Evolutionary conservation across 2,888 invertebrate species (phyloP).

Genomic region (Patella ulyssiponensis): DNA sequence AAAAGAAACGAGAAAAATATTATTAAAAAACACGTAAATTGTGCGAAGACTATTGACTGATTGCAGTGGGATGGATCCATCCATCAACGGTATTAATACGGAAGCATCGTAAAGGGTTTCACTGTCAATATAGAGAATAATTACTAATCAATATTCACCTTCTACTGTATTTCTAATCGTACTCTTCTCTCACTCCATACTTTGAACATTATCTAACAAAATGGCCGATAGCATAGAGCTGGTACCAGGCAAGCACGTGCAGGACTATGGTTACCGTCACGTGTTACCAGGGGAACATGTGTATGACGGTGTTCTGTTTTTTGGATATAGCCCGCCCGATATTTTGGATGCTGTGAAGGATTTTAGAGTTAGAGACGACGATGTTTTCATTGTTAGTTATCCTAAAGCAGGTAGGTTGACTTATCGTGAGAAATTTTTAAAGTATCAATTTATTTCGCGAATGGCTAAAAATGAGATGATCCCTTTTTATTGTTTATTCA

Average conservation of each 20-base stretch:
- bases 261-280: constrained; percentile 30
- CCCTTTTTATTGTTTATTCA: too few relatives aligned
- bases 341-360: constrained; percentile 72
- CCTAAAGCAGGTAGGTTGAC: constrained; percentile 84
- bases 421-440: neutral
- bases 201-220: neutral
- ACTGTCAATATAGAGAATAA: too few relatives aligned
- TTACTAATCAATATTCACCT: too few relatives aligned
- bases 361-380: constrained; percentile 81
- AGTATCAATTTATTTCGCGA: neutral
- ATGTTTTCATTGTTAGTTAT: constrained; percentile 90
- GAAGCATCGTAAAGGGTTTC: too few relatives aligned
- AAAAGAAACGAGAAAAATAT: too few relatives aligned
- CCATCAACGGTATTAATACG: too few relatives aligned
- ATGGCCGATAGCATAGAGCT: neutral
- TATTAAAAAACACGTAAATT: too few relatives aligned
- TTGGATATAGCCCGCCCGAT: constrained; percentile 64
- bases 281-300: constrained; percentile 60
- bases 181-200: too few relatives aligned
- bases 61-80: too few relatives aligned
- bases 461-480: neutral
- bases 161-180: too few relatives aligned
- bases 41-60: too few relatives aligned
- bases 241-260: neutral
- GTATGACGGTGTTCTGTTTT: constrained; percentile 64